Conservation (phyloP, 1,140 invertebrate genomes). For the Melipona quadrifasciata region DNA sequence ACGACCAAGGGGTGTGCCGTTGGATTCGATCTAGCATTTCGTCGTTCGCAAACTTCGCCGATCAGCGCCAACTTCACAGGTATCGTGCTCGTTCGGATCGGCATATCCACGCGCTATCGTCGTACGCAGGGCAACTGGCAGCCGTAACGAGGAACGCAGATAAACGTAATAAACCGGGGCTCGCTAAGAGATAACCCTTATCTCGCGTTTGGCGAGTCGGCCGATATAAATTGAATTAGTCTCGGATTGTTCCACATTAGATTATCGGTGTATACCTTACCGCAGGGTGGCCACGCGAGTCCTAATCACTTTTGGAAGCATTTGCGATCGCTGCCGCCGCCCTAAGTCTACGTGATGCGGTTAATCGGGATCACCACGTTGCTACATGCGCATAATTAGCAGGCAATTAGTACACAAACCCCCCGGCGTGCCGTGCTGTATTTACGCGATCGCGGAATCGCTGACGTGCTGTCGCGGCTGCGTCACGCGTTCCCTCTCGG, state of each 20-base stretch:
- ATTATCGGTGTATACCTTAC: conserved; percentile 30
- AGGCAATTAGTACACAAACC: conserved; percentile 33
- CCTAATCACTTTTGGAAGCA: conserved; percentile 37
- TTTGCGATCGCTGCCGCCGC: conserved; percentile 18
- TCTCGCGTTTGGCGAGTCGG: conserved; percentile 16
- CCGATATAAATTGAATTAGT: conserved; percentile 44
- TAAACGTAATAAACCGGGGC: conserved; percentile 17
- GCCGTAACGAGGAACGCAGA: neutral
- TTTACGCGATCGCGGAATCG: neutral
- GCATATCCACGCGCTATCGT: neutral
- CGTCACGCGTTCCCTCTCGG: neutral
- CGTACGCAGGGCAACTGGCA: too few relatives aligned
- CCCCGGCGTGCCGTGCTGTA: too few relatives aligned
- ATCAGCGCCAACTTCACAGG: neutral
- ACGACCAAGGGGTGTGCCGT: too few relatives aligned
- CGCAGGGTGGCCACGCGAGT: neutral
- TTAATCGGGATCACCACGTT: conserved; percentile 45
- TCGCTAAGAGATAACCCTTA: conserved; percentile 13
- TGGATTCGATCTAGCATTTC: neutral
- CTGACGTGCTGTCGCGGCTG: neutral
- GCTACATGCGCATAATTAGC: conserved; percentile 43
- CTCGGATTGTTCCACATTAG: conserved; percentile 35
- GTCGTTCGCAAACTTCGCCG: neutral
- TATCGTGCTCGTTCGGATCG: neutral
- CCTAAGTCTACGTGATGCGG: conserved; percentile 29